Evolutionary conservation across 2,888 invertebrate genomes (phyloP), one percentile per base, ranked within the genome.

Genomic region (Cephus pulcher): DNA sequence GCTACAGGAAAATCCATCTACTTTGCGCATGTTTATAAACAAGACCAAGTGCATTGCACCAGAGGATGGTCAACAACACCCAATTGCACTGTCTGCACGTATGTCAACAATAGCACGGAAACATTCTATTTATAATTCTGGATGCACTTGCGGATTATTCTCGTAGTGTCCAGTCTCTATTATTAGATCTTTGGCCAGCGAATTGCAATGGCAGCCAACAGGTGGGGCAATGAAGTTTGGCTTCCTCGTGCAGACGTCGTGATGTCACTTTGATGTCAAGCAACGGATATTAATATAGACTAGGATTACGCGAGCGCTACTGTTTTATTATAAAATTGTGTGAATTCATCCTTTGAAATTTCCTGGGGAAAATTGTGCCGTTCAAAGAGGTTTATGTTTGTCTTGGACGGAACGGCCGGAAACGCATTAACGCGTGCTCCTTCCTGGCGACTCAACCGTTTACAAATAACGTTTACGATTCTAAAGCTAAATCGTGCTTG

Each of bases 81-180:
- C 9, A 56, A 56, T 56, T 56, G 23, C 56, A 56, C 56, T 56
- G 56, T 56, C 56, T 23, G 56, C 9, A 56, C 23, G 56, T 9
- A 56, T 56, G 71, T 73, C 68, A 79, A 81, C 80, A 81, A 80
- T 80, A 75, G 80, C 76, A 32, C 69, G 40, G 40, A 74, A 77
- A 33, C 40, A n/a, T 34, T 78, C 81, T 78, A 82, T 82, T 76
- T 79, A 82, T 81, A 82, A 73, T 32, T 78, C 68, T 75, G 75
- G 79, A 79, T 76, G 79, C 78, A 82, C 82, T 74, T 79, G 83
- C 75, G 76, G 77, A 80, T 83, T 89, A 88, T 87, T 86, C 84
- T 78, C 75, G 79, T 77, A 71, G 12, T n/a, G 76, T 83, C 71
- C 71, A 77, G 74, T 76, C 35, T 40, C 78, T 86, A 85, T 82